Conservation (phyloP, 2,113 vertebrate species). For the Eulemur rufifrons region DNA sequence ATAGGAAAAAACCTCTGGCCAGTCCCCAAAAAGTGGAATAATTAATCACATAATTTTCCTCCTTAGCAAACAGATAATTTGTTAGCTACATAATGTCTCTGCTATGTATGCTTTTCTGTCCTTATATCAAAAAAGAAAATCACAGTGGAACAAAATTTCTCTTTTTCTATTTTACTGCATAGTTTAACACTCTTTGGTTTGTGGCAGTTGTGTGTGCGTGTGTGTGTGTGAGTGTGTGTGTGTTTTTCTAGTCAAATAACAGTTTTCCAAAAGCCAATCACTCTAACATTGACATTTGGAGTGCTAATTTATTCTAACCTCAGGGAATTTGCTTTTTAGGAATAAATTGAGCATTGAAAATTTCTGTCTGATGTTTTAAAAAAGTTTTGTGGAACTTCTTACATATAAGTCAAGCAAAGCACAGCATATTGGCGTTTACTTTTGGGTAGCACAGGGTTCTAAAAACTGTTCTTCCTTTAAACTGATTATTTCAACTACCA, state of each 20-base stretch:
- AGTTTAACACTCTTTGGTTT: background rate
- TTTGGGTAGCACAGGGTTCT: background rate
- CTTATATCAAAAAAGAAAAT: background rate
- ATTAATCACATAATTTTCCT: conserved; percentile 27
- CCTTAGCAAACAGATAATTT: background rate
- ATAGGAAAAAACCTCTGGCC: background rate
- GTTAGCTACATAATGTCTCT: background rate
- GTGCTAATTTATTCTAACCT: conserved; percentile 41
- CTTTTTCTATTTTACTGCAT: background rate
- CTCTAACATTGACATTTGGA: conserved; percentile 32
- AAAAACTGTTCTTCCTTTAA: background rate
- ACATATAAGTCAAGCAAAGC: background rate
- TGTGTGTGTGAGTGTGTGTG: background rate
- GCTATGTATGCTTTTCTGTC: background rate
- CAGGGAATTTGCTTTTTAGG: conserved; percentile 40
- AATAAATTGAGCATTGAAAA: conserved; percentile 42
- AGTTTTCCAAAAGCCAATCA: conserved; percentile 27
- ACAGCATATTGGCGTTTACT: background rate
- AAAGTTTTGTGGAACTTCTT: background rate
- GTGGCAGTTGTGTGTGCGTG: background rate
- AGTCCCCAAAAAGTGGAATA: background rate
- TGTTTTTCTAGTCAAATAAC: background rate
- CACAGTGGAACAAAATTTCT: background rate
- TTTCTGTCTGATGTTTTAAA: background rate
- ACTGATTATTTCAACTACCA: background rate